Percentiles rank a stretch among this genome's conserved stretches.
These are phyloP conservation scores for Mongoloraphidia duomilia DNA, from an alignment of 2,888 invertebrate species.

Conservation along the genomic window DNA sequence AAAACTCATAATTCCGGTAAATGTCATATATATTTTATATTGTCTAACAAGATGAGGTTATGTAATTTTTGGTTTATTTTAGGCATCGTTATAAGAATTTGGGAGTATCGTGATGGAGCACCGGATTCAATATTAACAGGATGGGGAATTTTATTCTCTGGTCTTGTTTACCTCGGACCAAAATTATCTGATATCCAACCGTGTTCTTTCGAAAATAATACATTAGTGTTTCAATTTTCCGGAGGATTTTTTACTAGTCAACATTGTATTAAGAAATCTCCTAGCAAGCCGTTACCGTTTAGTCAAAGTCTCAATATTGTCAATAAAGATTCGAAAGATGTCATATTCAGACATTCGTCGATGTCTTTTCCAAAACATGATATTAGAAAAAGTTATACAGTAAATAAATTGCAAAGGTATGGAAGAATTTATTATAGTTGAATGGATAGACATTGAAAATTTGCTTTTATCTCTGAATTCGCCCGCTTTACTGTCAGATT, in stretches of 20 bases:
- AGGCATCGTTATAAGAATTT: slow-evolving; percentile 34
- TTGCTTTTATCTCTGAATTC: no score
- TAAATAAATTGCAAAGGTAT: slow-evolving; percentile 48
- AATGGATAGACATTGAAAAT: no score
- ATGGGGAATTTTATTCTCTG: slow-evolving; percentile 77
- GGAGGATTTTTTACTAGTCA: slow-evolving; percentile 68
- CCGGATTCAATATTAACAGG: slow-evolving; percentile 53
- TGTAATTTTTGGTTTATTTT: slow-evolving; percentile 7
- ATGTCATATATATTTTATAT: not conserved
- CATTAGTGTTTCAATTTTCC: slow-evolving; percentile 74
- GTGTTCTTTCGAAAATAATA: slow-evolving; percentile 50
- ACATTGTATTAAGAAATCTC: slow-evolving; percentile 28
- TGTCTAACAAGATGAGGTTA: not conserved
- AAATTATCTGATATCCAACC: slow-evolving; percentile 51
- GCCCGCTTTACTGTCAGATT: no score
- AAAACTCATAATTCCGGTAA: slow-evolving; percentile 3
- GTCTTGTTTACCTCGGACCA: slow-evolving; percentile 60
- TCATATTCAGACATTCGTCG: slow-evolving; percentile 27
- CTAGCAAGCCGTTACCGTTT: slow-evolving; percentile 22
- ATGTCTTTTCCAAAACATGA: slow-evolving; percentile 42
- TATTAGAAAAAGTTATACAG: slow-evolving; percentile 56
- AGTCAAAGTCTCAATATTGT: slow-evolving; percentile 23
- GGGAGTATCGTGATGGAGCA: slow-evolving; percentile 25
- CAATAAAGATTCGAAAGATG: slow-evolving; percentile 19
- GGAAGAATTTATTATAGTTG: not conserved